These are phyloP conservation scores for Ptilodon capucinus DNA, from an alignment of 2,888 invertebrate species.

Conservation along the genomic window DNA sequence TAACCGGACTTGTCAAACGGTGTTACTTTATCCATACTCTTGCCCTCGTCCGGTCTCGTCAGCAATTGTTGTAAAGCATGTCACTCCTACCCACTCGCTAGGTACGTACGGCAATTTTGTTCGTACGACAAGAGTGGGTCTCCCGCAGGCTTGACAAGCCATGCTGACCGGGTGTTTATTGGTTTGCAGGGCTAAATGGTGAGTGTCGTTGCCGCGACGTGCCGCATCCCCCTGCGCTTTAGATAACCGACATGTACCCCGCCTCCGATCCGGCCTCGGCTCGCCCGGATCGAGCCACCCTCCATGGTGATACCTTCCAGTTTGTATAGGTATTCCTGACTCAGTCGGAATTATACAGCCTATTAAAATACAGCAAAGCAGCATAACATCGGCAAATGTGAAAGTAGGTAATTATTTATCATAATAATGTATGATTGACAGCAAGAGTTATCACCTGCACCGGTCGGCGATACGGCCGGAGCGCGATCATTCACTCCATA, in stretches of 20 bases:
- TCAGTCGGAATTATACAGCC: not conserved
- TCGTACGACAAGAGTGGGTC: too few relatives aligned
- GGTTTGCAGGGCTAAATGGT: conserved; percentile 74
- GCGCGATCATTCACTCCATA: not conserved
- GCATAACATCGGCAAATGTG: too few relatives aligned
- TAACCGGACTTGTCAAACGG: too few relatives aligned
- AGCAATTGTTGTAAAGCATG: too few relatives aligned
- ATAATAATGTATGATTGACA: not conserved
- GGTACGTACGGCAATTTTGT: too few relatives aligned
- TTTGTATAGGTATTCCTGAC: not conserved
- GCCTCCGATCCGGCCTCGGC: not conserved
- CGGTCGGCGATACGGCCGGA: not conserved
- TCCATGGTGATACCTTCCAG: not conserved
- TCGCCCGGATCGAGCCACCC: not conserved
- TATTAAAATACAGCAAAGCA: not conserved
- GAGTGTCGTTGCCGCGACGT: conserved; percentile 35
- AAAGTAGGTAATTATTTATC: too few relatives aligned
- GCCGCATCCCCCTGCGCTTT: not conserved
- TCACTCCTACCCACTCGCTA: too few relatives aligned
- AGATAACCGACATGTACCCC: not conserved
- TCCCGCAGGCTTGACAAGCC: too few relatives aligned
- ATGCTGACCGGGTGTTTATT: conserved; percentile 17
- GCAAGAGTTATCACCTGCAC: not conserved
- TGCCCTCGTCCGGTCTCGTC: too few relatives aligned
- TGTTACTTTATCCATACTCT: too few relatives aligned